phyloP scores from a whole-genome alignment of 2,888 invertebrate species.

The Muschampia plurimacula region DNA sequence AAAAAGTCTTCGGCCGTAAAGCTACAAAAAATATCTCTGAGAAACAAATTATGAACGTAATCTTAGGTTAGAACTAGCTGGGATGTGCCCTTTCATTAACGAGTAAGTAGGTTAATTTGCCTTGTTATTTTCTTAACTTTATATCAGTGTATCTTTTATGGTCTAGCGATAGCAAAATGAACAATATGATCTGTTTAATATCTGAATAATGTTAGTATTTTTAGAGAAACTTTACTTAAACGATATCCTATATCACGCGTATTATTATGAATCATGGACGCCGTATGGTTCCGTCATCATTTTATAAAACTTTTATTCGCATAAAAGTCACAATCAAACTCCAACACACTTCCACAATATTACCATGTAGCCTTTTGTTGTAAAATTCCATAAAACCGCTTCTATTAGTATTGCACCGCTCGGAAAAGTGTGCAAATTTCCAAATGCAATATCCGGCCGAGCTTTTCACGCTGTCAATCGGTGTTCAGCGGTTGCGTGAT shows the following conservation, averaged over 20 bases:
- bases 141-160: slow-evolving; percentile 5
- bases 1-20: slow-evolving; percentile 20
- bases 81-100: slow-evolving; percentile 45
- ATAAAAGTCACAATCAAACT: slow-evolving; percentile 12
- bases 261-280: too few relatives aligned
- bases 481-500: slow-evolving; percentile 62
- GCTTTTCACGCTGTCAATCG: slow-evolving; percentile 68
- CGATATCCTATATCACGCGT: too few relatives aligned
- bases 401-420: slow-evolving; percentile 10
- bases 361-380: background rate
- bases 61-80: slow-evolving; percentile 25
- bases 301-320: background rate
- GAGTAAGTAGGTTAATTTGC: slow-evolving; percentile 45
- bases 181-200: background rate
- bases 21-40: slow-evolving; percentile 24
- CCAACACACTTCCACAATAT: background rate
- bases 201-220: background rate
- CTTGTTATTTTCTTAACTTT: background rate
- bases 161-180: background rate
- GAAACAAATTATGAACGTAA: slow-evolving; percentile 32
- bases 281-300: background rate
- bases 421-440: slow-evolving; percentile 21
- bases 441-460: slow-evolving; percentile 53
- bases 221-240: background rate
- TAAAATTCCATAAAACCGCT: slow-evolving; percentile 9